Conservation (phyloP, 2,113 vertebrate species). For the Oenanthe melanoleuca region DNA sequence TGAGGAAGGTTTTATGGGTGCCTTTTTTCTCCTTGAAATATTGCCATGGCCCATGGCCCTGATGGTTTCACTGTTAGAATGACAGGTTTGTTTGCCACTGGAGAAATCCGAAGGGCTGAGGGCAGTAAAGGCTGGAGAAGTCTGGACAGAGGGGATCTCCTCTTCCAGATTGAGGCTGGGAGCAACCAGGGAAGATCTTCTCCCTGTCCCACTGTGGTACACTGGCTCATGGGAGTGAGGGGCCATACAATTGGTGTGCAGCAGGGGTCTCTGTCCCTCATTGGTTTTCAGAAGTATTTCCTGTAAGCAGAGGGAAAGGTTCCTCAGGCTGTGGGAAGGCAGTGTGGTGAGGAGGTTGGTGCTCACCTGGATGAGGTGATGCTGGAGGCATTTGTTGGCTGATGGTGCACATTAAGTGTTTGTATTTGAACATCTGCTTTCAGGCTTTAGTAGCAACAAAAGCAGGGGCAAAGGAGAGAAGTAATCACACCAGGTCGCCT, state of each 20-base stretch:
- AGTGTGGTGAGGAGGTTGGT: background rate
- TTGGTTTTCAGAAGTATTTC: background rate
- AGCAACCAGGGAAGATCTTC: background rate
- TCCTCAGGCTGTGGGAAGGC: background rate
- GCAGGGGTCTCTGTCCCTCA: background rate
- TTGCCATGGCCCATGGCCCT: background rate
- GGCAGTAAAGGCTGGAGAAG: background rate
- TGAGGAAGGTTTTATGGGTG: background rate
- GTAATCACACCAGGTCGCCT: background rate
- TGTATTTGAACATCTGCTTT: background rate
- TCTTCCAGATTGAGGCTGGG: background rate
- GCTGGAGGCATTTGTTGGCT: background rate
- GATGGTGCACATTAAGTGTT: background rate
- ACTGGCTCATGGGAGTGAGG: background rate
- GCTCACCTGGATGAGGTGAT: background rate
- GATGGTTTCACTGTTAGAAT: background rate
- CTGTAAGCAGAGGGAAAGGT: background rate
- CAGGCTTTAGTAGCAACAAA: background rate
- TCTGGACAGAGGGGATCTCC: background rate
- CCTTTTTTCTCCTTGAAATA: slow-evolving; percentile 10
- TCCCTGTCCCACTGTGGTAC: background rate
- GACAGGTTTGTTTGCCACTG: background rate
- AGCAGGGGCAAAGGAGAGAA: background rate
- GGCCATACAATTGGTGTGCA: background rate
- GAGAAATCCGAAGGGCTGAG: background rate